phyloP scores from a whole-genome alignment of 2,797 vertebrate genomes.

The Gadopsis marmoratus region DNA sequence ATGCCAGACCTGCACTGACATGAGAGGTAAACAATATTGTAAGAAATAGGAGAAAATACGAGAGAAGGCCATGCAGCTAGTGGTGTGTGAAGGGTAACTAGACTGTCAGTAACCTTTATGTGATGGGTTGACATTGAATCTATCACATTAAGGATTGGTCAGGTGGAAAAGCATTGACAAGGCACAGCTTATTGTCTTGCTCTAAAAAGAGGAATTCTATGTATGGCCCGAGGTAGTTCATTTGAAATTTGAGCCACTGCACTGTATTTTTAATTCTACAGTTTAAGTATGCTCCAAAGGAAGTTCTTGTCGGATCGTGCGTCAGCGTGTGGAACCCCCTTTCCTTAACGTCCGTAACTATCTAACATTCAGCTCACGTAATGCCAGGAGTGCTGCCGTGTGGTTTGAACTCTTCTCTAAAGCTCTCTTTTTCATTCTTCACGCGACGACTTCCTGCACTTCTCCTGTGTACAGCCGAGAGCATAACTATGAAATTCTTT shows the following conservation, averaged over 20 bases:
- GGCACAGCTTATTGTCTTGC: slow-evolving; percentile 14
- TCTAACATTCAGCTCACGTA: background rate
- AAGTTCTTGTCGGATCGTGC: background rate
- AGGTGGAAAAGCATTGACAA: slow-evolving; percentile 50
- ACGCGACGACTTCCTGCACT: background rate
- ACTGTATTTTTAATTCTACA: background rate
- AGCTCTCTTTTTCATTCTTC: background rate
- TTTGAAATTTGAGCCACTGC: background rate
- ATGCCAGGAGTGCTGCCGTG: background rate
- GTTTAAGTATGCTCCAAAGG: background rate
- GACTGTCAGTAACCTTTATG: slow-evolving; percentile 68
- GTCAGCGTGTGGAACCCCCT: background rate
- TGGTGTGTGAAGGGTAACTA: slow-evolving; percentile 70
- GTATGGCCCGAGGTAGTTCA: background rate
- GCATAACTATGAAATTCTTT: background rate
- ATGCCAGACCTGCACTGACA: slow-evolving; percentile 36
- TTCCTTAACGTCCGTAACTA: background rate
- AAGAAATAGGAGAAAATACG: slow-evolving; percentile 75
- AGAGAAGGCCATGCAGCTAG: slow-evolving; percentile 51
- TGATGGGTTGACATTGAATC: slow-evolving; percentile 49
- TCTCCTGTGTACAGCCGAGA: background rate
- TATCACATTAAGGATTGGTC: slow-evolving; percentile 51
- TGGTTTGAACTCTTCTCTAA: background rate
- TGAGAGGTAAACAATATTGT: slow-evolving; percentile 72
- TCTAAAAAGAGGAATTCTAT: slow-evolving; percentile 1